These are phyloP conservation scores for Pseudochaenichthys georgianus DNA, from an alignment of 2,797 vertebrate genomes.

Conservation along the genomic window DNA sequence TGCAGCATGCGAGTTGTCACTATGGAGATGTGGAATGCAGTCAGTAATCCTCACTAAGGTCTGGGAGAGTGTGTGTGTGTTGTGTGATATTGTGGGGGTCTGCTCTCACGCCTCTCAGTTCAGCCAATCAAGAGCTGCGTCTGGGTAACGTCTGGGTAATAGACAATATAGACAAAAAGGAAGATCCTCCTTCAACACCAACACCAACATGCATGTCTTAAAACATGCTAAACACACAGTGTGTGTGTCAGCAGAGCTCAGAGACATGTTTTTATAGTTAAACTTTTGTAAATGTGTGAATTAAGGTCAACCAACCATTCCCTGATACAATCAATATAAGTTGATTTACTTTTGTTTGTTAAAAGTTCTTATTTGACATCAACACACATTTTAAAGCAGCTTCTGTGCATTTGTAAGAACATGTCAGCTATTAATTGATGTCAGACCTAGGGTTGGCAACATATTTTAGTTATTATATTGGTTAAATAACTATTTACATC, in stretches of 20 bases:
- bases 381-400: not conserved
- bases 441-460: too few relatives aligned
- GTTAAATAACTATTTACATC: too few relatives aligned
- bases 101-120: conserved; percentile 77
- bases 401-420: not conserved
- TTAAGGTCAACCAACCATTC: not conserved
- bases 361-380: not conserved
- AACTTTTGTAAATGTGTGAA: not conserved
- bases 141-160: too few relatives aligned
- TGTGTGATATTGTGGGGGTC: conserved; percentile 35
- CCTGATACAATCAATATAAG: not conserved
- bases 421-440: not conserved
- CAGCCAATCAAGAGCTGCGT: conserved; percentile 76
- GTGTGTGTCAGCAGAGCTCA: not conserved
- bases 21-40: conserved; percentile 80
- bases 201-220: conserved; percentile 16
- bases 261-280: conserved; percentile 8
- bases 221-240: conserved; percentile 27
- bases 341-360: not conserved
- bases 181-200: conserved; percentile 44
- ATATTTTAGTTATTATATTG: too few relatives aligned
- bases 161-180: conserved; percentile 53
- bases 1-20: conserved; percentile 66
- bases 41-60: conserved; percentile 56
- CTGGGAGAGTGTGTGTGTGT: conserved; percentile 22